Percentiles rank a stretch among this genome's conserved stretches.
Conservation (phyloP, 2,888 invertebrate genomes). For the Scaptomyza polygonia region DNA sequence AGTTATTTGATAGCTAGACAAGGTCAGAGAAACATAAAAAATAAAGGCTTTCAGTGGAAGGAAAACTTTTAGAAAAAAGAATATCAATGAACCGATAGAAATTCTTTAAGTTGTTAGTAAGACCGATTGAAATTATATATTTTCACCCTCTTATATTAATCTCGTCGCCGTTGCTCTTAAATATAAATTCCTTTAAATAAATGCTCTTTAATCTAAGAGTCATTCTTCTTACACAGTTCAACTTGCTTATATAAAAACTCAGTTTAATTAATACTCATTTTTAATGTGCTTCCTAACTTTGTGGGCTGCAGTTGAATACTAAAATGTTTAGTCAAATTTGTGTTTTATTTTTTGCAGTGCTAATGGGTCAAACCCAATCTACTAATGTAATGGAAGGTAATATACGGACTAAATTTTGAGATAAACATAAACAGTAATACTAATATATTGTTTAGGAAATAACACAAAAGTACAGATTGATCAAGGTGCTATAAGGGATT, state of each 20-base stretch:
- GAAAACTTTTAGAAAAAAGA: too few species aligned
- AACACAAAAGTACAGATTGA: not conserved
- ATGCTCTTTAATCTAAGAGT: not conserved
- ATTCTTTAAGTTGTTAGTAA: too few species aligned
- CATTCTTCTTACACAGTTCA: not conserved
- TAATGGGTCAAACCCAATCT: not conserved
- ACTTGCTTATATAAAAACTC: constrained; percentile 25
- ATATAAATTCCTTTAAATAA: not conserved
- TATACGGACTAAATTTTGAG: not conserved
- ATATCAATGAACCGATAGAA: too few species aligned
- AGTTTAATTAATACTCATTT: not conserved
- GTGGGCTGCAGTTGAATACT: not conserved
- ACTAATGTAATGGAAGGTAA: constrained; percentile 13
- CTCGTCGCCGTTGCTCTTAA: not conserved
- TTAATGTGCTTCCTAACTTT: constrained; percentile 10
- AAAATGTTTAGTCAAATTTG: constrained; percentile 21
- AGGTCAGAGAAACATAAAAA: not conserved
- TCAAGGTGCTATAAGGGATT: not conserved
- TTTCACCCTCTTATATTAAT: too few species aligned
- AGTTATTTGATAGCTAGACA: not conserved
- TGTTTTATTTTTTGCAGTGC: not conserved
- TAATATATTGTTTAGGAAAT: not conserved
- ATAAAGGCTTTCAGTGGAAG: too few species aligned
- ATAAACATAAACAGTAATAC: not conserved
- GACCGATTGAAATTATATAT: too few species aligned